These are phyloP conservation scores for Automeris io DNA, from an alignment of 2,888 invertebrate genomes.

Conservation along the genomic window DNA sequence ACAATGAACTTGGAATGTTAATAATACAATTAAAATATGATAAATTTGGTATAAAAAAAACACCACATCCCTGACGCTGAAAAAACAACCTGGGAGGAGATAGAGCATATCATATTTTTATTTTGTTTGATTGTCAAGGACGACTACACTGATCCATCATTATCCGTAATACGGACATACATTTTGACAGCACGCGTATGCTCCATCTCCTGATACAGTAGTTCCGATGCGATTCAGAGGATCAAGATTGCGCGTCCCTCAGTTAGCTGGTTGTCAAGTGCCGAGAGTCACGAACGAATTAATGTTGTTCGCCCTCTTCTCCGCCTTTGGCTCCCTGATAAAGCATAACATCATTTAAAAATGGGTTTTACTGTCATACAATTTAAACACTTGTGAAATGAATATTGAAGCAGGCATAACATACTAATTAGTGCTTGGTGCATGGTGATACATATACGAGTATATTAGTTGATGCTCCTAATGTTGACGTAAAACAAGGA, in stretches of 20 bases:
- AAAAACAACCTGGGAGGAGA: constrained; percentile 46
- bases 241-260: constrained; percentile 68
- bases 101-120: constrained; percentile 34
- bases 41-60: constrained; percentile 70
- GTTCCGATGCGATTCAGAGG: constrained; percentile 57
- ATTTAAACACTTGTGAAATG: neutral
- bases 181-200: constrained; percentile 30
- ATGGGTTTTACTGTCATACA: neutral
- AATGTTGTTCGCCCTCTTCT: constrained; percentile 93
- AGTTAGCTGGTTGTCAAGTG: constrained; percentile 81
- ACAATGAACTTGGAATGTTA: constrained; percentile 74
- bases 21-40: constrained; percentile 63
- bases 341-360: constrained; percentile 14
- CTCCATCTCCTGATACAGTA: constrained; percentile 40
- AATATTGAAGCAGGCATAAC: neutral
- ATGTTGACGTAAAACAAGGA: neutral
- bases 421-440: constrained; percentile 54
- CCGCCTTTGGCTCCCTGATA: constrained; percentile 86
- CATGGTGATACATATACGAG: constrained; percentile 41
- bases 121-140: constrained; percentile 12
- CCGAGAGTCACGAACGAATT: constrained; percentile 86
- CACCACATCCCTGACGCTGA: constrained; percentile 53
- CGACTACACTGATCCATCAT: constrained; percentile 43
- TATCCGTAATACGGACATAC: constrained; percentile 35
- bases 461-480: neutral